Evolutionary conservation across 2,797 vertebrate genomes (phyloP).

Genomic region (Sciurus carolinensis): DNA sequence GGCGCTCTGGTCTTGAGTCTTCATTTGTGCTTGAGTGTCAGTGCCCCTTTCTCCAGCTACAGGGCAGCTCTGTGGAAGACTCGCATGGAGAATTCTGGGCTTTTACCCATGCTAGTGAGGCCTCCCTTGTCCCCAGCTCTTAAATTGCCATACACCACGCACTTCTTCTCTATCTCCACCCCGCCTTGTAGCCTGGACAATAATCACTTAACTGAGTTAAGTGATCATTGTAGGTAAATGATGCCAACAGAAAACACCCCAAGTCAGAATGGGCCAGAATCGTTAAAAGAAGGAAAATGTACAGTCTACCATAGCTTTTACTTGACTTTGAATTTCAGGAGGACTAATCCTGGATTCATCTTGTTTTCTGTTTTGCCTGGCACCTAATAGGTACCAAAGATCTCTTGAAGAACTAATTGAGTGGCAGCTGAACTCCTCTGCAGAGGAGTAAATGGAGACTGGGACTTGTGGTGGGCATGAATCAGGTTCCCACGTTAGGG

Average conservation of each 20-base stretch:
- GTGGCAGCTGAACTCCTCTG: not conserved
- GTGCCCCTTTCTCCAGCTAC: not conserved
- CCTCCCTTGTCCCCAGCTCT: not conserved
- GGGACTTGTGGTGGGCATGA: not conserved
- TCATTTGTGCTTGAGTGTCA: no score
- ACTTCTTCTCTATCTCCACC: not conserved
- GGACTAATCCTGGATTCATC: not conserved
- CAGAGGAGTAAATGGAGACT: not conserved
- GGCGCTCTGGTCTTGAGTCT: not conserved
- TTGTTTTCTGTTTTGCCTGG: slow-evolving; percentile 6
- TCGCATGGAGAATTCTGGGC: not conserved
- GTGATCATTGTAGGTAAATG: not conserved
- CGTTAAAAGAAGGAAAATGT: not conserved
- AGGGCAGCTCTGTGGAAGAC: not conserved
- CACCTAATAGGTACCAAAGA: not conserved
- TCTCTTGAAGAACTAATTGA: slow-evolving; percentile 22
- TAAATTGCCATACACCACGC: not conserved
- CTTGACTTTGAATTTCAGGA: not conserved
- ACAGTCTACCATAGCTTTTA: not conserved
- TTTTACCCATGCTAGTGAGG: not conserved
- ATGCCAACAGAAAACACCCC: not conserved
- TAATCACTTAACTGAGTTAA: not conserved
- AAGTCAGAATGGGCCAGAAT: not conserved
- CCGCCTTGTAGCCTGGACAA: not conserved
- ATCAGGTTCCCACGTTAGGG: not conserved